These are phyloP conservation scores for Sarcophaga carnaria DNA, from an alignment of 2,888 invertebrate genomes.

Conservation along the genomic window DNA sequence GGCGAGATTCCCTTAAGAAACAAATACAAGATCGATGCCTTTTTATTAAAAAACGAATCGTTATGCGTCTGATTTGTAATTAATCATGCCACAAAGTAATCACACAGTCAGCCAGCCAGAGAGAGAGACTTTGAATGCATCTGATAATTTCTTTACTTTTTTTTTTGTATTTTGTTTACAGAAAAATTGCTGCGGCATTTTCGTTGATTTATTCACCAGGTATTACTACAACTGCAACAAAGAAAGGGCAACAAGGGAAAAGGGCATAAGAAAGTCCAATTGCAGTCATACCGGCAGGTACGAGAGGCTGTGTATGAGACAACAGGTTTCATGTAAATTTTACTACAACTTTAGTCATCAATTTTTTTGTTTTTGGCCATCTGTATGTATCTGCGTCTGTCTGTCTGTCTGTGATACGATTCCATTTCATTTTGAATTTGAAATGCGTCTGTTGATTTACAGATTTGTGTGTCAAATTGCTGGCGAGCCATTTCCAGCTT, in stretches of 20 bases:
- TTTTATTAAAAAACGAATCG: constrained; percentile 66
- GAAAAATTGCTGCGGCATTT: constrained; percentile 62
- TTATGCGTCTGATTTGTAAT: constrained; percentile 72
- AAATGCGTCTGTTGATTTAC: constrained; percentile 63
- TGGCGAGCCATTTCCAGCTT: not conserved
- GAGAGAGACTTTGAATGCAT: constrained; percentile 38
- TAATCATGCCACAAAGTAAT: constrained; percentile 70
- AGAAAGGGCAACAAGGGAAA: not conserved
- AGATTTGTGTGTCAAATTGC: constrained; percentile 60
- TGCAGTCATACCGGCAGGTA: not conserved
- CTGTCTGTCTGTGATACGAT: not conserved
- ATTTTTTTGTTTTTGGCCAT: constrained; percentile 14
- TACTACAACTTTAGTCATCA: too few relatives aligned
- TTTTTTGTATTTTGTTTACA: constrained; percentile 3
- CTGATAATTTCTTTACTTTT: constrained; percentile 50
- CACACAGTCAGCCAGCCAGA: constrained; percentile 5
- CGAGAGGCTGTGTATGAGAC: not conserved
- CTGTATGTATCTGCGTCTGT: constrained; percentile 7
- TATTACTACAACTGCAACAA: not conserved
- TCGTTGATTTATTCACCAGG: constrained; percentile 1
- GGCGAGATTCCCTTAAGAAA: not conserved
- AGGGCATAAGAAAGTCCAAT: not conserved
- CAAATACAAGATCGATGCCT: constrained; percentile 60
- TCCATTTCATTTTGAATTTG: constrained; percentile 41
- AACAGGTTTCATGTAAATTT: constrained; percentile 58